Percentiles rank a stretch among this genome's conserved stretches.
Conservation (phyloP, 2,797 vertebrate genomes). For the Sylvilagus floridanus region DNA sequence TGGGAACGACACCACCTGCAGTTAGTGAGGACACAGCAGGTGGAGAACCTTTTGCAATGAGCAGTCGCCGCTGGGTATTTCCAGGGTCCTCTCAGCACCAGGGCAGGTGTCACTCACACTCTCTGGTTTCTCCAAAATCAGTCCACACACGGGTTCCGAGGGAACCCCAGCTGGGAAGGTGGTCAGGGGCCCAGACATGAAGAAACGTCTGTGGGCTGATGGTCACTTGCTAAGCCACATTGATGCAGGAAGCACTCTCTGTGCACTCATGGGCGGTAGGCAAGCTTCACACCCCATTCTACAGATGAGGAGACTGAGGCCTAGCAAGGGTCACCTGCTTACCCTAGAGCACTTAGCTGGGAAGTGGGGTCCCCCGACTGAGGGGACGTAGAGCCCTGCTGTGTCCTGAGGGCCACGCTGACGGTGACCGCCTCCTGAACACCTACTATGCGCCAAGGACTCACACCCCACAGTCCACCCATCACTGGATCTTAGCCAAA, state of each 20-base stretch:
- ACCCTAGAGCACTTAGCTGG: not conserved
- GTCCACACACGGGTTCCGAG: not conserved
- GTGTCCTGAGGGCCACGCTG: not conserved
- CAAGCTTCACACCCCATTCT: fast-evolving
- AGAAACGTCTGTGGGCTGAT: not conserved
- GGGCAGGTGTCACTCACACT: not conserved
- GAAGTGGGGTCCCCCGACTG: not conserved
- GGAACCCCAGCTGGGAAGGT: not conserved
- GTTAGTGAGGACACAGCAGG: not conserved
- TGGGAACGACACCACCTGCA: not conserved
- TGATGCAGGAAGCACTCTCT: too few relatives aligned
- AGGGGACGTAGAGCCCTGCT: not conserved
- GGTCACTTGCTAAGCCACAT: not conserved
- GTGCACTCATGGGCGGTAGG: fast-evolving
- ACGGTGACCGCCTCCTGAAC: not conserved
- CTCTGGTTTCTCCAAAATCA: not conserved
- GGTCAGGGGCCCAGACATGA: fast-evolving
- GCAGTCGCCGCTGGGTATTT: not conserved
- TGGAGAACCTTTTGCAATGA: not conserved
- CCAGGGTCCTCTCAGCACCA: not conserved
- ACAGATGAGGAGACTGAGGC: not conserved
- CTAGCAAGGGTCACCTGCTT: not conserved
- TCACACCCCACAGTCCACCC: too few relatives aligned
- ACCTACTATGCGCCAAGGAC: not conserved
- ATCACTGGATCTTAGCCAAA: too few relatives aligned